Base-by-base conservation (phyloP, 2,113 vertebrate species). In the Polypterus bichir region DNA sequence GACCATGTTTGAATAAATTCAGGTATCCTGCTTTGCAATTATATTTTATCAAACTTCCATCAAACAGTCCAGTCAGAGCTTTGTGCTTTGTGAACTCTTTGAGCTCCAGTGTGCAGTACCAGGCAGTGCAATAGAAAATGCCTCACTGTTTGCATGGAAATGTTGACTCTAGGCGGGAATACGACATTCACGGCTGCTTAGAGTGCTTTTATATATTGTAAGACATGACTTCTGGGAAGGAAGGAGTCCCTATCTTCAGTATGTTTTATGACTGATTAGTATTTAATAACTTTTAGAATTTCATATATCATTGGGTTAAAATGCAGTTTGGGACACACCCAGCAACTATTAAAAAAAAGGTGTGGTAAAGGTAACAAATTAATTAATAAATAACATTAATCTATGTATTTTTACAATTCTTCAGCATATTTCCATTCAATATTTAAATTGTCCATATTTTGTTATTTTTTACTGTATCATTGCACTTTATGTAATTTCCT, bases 101-200 rank as follows among this genome's bases (percentile, higher is more conserved):
- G 47, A 66, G 74, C 67, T 68, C 69, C 64, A 63, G 80, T 82
- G 85, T 88, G 82, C 87, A 63, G 90, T 92, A 86, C 90, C 90
- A 89, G 79, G 81, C 81, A 3, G 89, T 80, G 82, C 84, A 73
- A 83, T 74, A 87, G 83, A 70, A 66, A 3, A n/a, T 69, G 67
- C 72, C 81, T 81, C 71, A 72, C 72, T 80, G 87, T 93, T 92
- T 90, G 88, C 83, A 72, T 72, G 77, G 61, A 70, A 75, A 44
- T 92, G 81, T 93, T 93, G 91, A 89, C 91, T 85, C 81, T 91
- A 88, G 92, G 91, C 74, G 91, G 88, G 79, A 79, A 70, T 70
- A 44, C 49, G 76, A 70, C 72, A 72, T 70, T 74, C 64, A 62
- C 71, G 73, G 56, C 69, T 67, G 66, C 64, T 72, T 74, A 65